These are phyloP conservation scores for Moxostoma hubbsi DNA, from an alignment of 2,797 vertebrate species.

Conservation along the genomic window DNA sequence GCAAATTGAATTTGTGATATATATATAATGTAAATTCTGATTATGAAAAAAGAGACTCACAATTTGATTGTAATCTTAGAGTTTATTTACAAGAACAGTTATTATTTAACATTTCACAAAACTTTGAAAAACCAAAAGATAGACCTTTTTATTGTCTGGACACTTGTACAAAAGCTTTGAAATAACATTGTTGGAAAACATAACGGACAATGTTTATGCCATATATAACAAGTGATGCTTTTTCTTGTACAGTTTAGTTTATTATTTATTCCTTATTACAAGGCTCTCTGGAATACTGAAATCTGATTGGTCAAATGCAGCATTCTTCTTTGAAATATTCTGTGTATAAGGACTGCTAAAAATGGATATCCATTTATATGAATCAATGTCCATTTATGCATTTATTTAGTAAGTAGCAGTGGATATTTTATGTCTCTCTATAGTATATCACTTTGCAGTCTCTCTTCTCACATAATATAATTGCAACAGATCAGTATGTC, in stretches of 20 bases:
- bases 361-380: too few species aligned
- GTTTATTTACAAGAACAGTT: slow-evolving; percentile 2
- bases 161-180: slow-evolving; percentile 6
- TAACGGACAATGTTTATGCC: not conserved
- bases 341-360: not conserved
- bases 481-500: not conserved
- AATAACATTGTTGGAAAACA: not conserved
- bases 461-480: not conserved
- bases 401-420: too few species aligned
- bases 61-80: not conserved
- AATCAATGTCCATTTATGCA: too few species aligned
- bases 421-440: not conserved
- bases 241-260: too few species aligned
- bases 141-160: not conserved
- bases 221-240: not conserved
- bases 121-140: not conserved
- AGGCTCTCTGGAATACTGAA: not conserved
- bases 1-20: too few species aligned
- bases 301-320: not conserved
- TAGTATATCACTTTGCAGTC: not conserved
- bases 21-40: too few species aligned
- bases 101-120: not conserved
- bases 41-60: too few species aligned
- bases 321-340: not conserved
- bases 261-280: not conserved